Evolutionary conservation across 2,797 vertebrate species (phyloP).

Genomic region (Sebastes iracundus): DNA sequence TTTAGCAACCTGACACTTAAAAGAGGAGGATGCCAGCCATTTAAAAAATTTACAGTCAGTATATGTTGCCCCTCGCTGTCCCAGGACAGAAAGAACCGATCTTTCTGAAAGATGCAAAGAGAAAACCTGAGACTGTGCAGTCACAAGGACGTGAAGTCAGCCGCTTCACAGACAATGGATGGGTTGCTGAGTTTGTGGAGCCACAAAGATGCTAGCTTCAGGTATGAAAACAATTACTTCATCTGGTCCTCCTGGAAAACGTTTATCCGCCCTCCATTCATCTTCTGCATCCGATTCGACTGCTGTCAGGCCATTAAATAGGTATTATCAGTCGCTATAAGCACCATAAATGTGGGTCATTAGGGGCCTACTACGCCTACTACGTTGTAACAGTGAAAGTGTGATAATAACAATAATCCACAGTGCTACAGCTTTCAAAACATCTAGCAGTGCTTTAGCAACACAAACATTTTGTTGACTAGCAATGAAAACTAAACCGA

Average conservation of each 20-base stretch:
- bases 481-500: not conserved
- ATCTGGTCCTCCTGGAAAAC: not conserved
- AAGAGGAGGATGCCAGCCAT: constrained; percentile 1
- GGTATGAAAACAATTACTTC: not conserved
- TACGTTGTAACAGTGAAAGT: too few relatives aligned
- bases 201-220: not conserved
- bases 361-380: too few relatives aligned
- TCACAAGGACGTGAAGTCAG: not conserved
- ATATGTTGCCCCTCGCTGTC: not conserved
- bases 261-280: not conserved
- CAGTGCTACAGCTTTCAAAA: not conserved
- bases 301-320: too few relatives aligned
- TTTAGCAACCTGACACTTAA: not conserved
- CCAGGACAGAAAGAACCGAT: not conserved
- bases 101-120: not conserved
- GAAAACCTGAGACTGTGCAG: not conserved
- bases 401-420: not conserved
- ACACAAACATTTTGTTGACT: not conserved
- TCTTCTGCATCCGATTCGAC: not conserved
- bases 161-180: not conserved
- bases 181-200: not conserved
- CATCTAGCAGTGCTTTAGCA: not conserved
- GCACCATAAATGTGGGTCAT: too few relatives aligned
- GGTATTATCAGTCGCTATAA: too few relatives aligned
- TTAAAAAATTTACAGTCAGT: constrained; percentile 6